These are phyloP conservation scores for Vandiemenella viatica DNA, from an alignment of 2,888 invertebrate species.

Conservation along the genomic window DNA sequence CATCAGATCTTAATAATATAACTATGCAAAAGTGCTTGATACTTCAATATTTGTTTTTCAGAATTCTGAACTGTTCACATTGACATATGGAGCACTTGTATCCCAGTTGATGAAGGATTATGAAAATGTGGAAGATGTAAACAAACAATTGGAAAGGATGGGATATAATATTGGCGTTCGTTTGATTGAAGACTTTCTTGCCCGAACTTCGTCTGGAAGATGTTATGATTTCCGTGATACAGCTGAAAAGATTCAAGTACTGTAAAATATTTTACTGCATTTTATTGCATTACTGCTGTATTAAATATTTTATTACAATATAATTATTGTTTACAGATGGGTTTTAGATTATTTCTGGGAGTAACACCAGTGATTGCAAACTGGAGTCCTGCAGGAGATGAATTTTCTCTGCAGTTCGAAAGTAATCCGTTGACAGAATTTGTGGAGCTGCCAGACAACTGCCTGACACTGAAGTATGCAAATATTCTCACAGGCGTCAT, in stretches of 20 bases:
- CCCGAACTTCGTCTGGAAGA: conserved; percentile 73
- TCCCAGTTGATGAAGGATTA: conserved; percentile 93
- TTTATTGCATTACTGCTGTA: too few relatives aligned
- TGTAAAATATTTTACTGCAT: conserved; percentile 32
- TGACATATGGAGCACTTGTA: conserved; percentile 95
- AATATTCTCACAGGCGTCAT: conserved; percentile 82
- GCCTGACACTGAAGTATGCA: conserved; percentile 74
- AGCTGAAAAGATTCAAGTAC: conserved; percentile 83
- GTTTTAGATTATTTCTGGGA: conserved; percentile 70
- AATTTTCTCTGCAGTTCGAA: conserved; percentile 91
- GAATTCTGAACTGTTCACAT: conserved; percentile 92
- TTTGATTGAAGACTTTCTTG: conserved; percentile 93
- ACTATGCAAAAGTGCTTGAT: neutral
- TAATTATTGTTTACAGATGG: conserved; percentile 28
- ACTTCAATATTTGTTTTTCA: conserved; percentile 29
- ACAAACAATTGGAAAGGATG: conserved; percentile 85
- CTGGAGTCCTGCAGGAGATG: conserved; percentile 89
- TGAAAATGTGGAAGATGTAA: conserved; percentile 94
- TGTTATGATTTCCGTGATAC: conserved; percentile 94
- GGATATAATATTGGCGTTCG: conserved; percentile 98
- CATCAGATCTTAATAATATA: too few relatives aligned
- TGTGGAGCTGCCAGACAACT: conserved; percentile 83
- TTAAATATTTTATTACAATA: neutral
- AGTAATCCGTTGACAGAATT: conserved; percentile 92
- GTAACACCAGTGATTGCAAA: conserved; percentile 85